phyloP scores from a whole-genome alignment of 1,140 invertebrate genomes.

The Trichomalopsis sarcophagae region DNA sequence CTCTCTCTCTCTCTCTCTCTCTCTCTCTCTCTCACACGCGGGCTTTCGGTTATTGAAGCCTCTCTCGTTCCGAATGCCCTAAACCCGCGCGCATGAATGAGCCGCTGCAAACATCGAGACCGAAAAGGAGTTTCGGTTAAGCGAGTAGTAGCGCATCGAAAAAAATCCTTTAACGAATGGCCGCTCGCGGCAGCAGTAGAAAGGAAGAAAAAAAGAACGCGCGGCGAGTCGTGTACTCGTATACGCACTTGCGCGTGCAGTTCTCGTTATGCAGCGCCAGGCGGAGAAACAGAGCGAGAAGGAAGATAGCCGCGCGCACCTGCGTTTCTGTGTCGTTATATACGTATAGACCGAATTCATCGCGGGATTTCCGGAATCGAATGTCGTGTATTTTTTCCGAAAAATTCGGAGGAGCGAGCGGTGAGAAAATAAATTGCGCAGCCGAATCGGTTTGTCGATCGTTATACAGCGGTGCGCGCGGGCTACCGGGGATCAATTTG shows the following conservation, averaged over 20 bases:
- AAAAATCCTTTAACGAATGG: neutral
- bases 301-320: too few species aligned
- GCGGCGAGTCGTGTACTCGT: neutral
- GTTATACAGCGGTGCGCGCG: neutral
- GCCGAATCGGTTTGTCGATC: slow-evolving; percentile 24
- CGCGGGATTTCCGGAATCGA: neutral
- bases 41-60: neutral
- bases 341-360: neutral
- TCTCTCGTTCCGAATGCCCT: neutral
- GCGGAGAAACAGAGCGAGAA: too few species aligned
- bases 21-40: neutral
- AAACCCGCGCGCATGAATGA: neutral
- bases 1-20: too few species aligned
- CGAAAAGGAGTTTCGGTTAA: neutral
- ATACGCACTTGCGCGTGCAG: neutral
- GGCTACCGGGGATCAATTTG: slow-evolving; percentile 33
- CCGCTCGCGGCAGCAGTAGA: too few species aligned
- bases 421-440: neutral
- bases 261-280: too few species aligned
- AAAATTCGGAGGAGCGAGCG: neutral
- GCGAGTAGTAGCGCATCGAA: neutral
- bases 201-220: neutral
- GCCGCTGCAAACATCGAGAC: neutral
- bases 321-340: neutral
- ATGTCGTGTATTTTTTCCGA: neutral